Conservation (phyloP, 2,888 invertebrate species). For the Tenthredo mesomela region DNA sequence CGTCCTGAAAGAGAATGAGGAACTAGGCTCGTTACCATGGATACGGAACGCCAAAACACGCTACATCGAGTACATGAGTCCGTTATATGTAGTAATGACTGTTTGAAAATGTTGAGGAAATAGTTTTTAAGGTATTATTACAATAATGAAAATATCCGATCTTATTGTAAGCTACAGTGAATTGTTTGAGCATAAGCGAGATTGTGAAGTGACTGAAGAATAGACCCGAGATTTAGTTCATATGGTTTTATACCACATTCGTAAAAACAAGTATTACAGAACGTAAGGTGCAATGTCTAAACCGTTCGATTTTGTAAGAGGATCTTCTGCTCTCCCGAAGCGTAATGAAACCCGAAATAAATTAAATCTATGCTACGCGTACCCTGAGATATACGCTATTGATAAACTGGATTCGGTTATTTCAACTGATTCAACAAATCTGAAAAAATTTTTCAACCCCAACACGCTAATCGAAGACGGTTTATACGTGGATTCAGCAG, state of each 20-base stretch:
- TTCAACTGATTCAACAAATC: constrained; percentile 39
- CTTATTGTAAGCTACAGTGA: neutral
- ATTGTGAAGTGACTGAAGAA: neutral
- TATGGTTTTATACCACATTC: neutral
- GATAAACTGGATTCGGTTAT: constrained; percentile 58
- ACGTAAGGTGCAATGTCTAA: constrained; percentile 30
- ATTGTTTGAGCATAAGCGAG: neutral
- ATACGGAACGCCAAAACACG: constrained; percentile 20
- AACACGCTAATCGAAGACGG: constrained; percentile 64
- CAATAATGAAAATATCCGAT: neutral
- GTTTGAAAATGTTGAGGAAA: neutral
- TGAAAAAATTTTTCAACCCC: neutral
- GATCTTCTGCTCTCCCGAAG: constrained; percentile 48
- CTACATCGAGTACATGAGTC: neutral
- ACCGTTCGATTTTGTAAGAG: constrained; percentile 63
- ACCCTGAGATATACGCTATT: constrained; percentile 59
- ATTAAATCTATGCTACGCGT: constrained; percentile 61
- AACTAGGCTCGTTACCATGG: constrained; percentile 35
- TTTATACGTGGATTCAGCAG: constrained; percentile 64
- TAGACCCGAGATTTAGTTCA: neutral
- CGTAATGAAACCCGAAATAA: constrained; percentile 57
- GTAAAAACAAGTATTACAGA: neutral
- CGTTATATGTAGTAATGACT: neutral
- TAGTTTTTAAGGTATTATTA: neutral
- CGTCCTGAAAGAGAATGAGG: neutral